Conservation (phyloP, 92 coral and sea anemone genomes). For the Zoanthus sociatus region DNA sequence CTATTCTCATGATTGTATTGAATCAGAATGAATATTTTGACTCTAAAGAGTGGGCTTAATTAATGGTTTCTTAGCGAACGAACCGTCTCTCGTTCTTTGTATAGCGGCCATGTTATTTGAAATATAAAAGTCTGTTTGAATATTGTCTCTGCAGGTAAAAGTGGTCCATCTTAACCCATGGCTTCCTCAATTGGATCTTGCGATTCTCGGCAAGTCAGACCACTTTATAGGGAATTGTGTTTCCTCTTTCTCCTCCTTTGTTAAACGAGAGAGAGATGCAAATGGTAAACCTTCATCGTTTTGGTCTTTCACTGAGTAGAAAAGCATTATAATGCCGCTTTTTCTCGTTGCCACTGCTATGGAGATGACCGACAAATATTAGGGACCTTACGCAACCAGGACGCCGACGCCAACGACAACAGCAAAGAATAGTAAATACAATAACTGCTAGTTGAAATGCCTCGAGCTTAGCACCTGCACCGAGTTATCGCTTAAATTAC, state of each 20-base stretch:
- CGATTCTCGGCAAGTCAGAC: slow-evolving; percentile 85
- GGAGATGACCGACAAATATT: too few species aligned
- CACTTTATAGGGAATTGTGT: slow-evolving; percentile 90
- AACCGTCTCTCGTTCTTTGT: not conserved
- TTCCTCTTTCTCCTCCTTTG: slow-evolving; percentile 87
- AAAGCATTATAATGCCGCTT: not conserved
- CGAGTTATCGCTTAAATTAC: too few species aligned
- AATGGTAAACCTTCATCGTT: slow-evolving; percentile 78
- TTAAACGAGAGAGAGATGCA: slow-evolving; percentile 86
- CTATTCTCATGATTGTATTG: too few species aligned
- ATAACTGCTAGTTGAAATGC: too few species aligned
- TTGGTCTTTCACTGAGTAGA: slow-evolving; percentile 69
- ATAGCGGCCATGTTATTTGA: not conserved
- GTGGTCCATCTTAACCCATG: slow-evolving; percentile 79
- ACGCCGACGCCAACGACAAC: too few species aligned
- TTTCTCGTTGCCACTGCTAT: not conserved
- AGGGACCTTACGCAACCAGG: too few species aligned
- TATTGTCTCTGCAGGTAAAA: slow-evolving; percentile 55
- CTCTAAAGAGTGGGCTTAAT: too few species aligned
- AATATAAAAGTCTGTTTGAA: not conserved
- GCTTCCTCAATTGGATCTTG: slow-evolving; percentile 84
- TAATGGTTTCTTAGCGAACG: too few species aligned
- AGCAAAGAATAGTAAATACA: too few species aligned
- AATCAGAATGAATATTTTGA: too few species aligned
- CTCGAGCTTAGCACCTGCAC: too few species aligned